Percentiles rank a stretch among this genome's conserved stretches.
Evolutionary conservation across 1,140 invertebrate species (phyloP).

Genomic region (Solenopsis invicta): DNA sequence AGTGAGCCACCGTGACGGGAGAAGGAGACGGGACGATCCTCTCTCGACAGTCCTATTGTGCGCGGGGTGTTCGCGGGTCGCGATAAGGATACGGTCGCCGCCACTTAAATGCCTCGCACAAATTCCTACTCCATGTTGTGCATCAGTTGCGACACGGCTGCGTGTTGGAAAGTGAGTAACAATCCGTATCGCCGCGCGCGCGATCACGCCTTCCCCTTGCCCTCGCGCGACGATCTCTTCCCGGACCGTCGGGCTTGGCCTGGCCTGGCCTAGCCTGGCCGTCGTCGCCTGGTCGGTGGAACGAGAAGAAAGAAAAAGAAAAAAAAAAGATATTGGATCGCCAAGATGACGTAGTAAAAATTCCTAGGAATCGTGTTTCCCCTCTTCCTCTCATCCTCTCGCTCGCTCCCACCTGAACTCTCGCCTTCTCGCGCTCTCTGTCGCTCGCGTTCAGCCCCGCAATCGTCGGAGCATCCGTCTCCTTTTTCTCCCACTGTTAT

Average conservation of each 20-base stretch:
- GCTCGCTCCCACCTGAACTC: not conserved
- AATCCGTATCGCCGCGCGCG: conserved; percentile 49
- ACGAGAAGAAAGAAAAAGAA: not conserved
- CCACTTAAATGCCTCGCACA: conserved; percentile 82
- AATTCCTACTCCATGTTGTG: conserved; percentile 84
- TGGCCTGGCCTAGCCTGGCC: too few relatives aligned
- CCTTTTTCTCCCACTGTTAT: not conserved
- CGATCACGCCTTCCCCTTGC: conserved; percentile 61
- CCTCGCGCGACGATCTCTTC: not conserved
- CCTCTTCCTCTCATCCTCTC: conserved; percentile 35
- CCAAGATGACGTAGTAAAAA: conserved; percentile 66
- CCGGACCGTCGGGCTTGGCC: too few relatives aligned
- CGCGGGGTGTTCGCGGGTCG: conserved; percentile 45
- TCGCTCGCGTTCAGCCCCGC: conserved; percentile 38
- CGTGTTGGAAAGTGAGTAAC: conserved; percentile 83
- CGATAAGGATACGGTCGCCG: conserved; percentile 68
- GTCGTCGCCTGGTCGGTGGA: too few relatives aligned
- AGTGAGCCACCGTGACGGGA: conserved; percentile 33
- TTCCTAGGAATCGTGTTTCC: conserved; percentile 55
- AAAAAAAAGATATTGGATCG: conserved; percentile 53
- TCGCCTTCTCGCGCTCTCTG: not conserved
- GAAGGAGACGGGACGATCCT: conserved; percentile 60
- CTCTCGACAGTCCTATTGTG: conserved; percentile 43
- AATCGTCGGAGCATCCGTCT: not conserved
- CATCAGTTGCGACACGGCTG: conserved; percentile 82